Evolutionary conservation across 2,888 invertebrate species (phyloP), one percentile per base, ranked within the genome.

Genomic region (Aphrophora alni): DNA sequence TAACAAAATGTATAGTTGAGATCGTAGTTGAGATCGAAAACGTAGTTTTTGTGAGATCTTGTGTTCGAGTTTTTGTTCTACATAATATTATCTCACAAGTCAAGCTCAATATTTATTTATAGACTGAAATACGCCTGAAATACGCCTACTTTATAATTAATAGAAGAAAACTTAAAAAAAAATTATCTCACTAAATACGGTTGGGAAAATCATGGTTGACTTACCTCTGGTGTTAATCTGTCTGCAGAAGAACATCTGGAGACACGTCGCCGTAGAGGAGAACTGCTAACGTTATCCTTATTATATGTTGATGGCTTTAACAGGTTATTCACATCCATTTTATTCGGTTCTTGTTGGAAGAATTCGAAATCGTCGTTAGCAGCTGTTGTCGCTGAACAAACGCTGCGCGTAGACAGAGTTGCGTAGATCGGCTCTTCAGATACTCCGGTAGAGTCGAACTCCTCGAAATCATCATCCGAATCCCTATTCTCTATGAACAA

Each of bases 331-430:
- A 33, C 26, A 27, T 38, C 14, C 25, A 33, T 74, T 26, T 74
- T 59, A 3, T 38, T 68, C 5, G 33, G 59, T 21, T 80, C 80
- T n/a, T 78, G 78, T 44, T 81, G 81, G 71, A 78, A 92, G 86
- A 91, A 92, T 84, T 92, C 92, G 85, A 92, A 92, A 86, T 92
- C 92, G 85, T 92, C 91, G 85, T 92, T 92, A 28, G 92, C 92
- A 82, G 91, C 91, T 0, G 92, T 92, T 0, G 92, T 92, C 51
- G 91, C 92, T 8, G 92, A 92, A 83, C 89, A 91, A 70, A 90
- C 90, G 84, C 91, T 90, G 73, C 84, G 83, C 85, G 89, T 86
- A 0, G 88, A 87, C 33, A 88, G 85, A 1, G 87, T 87, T 27
- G 88, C 86, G 86, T 89, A 88, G 85, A 89, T 85, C 86, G 89